These are phyloP conservation scores for Nycteola revayana DNA, from an alignment of 2,888 invertebrate species.

Conservation along the genomic window DNA sequence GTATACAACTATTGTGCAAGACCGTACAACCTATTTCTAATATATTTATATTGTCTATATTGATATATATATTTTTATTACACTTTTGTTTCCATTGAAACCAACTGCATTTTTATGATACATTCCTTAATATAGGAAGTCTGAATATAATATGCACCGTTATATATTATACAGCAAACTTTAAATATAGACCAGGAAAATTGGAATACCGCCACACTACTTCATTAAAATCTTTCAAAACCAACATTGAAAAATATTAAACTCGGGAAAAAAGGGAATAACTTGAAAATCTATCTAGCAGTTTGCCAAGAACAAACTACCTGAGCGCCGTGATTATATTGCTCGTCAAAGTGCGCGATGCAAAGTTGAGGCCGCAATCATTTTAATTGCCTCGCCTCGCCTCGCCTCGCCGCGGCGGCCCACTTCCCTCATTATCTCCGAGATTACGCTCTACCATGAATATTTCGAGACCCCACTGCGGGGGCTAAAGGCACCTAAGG, in stretches of 20 bases:
- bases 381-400: conserved; percentile 40
- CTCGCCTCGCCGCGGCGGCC: conserved; percentile 22
- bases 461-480: conserved; percentile 23
- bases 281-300: conserved; percentile 12
- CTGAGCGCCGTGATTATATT: conserved; percentile 26
- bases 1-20: too few relatives aligned
- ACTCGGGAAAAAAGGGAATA: conserved; percentile 4
- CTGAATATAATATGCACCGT: too few relatives aligned
- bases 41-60: too few relatives aligned
- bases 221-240: too few relatives aligned
- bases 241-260: background rate
- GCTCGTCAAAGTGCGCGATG: conserved; percentile 29
- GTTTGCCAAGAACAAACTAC: conserved; percentile 24
- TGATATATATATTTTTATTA: too few relatives aligned
- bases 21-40: too few relatives aligned
- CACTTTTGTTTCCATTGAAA: too few relatives aligned
- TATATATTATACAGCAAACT: too few relatives aligned
- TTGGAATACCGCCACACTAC: too few relatives aligned
- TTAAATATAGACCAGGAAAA: too few relatives aligned
- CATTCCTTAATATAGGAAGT: too few relatives aligned
- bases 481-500: conserved; percentile 19
- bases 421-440: conserved; percentile 37
- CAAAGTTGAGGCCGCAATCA: conserved; percentile 35
- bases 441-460: conserved; percentile 39
- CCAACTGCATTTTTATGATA: too few relatives aligned